Evolutionary conservation across 1,140 invertebrate genomes (phyloP).

Genomic region (Leptoteleia sp.): DNA sequence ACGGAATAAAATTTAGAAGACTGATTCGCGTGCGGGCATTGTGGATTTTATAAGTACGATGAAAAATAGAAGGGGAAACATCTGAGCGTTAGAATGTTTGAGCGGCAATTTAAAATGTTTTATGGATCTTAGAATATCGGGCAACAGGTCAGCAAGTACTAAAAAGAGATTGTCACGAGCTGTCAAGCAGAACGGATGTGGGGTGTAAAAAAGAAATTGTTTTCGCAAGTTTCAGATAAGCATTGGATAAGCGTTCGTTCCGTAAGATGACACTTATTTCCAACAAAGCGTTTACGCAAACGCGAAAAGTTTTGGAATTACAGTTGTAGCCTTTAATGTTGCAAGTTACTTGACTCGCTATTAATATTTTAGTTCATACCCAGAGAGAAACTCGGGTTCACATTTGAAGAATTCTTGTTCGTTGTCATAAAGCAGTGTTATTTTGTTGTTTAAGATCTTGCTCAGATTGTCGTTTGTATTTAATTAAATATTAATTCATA

Average conservation of each 20-base stretch:
- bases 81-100: slow-evolving; percentile 19
- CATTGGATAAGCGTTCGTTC: background rate
- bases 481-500: no score
- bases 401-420: no score
- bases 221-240: slow-evolving; percentile 1
- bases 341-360: background rate
- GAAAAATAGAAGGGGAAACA: slow-evolving; percentile 4
- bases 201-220: slow-evolving; percentile 3
- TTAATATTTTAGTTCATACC: background rate
- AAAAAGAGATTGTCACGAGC: slow-evolving; percentile 9
- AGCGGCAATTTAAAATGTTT: background rate
- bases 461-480: no score
- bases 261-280: background rate
- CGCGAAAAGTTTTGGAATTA: no score
- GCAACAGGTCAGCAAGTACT: slow-evolving; percentile 13
- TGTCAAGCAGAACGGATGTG: background rate
- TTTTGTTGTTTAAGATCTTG: no score
- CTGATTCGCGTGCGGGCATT: no score
- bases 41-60: no score
- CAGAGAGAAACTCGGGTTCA: no score
- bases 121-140: slow-evolving; percentile 10
- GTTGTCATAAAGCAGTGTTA: no score
- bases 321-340: no score
- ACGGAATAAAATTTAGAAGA: background rate
- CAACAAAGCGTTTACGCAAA: background rate